Evolutionary conservation across 2,888 invertebrate genomes (phyloP).

Genomic region (Minunthozetes semirufus): DNA sequence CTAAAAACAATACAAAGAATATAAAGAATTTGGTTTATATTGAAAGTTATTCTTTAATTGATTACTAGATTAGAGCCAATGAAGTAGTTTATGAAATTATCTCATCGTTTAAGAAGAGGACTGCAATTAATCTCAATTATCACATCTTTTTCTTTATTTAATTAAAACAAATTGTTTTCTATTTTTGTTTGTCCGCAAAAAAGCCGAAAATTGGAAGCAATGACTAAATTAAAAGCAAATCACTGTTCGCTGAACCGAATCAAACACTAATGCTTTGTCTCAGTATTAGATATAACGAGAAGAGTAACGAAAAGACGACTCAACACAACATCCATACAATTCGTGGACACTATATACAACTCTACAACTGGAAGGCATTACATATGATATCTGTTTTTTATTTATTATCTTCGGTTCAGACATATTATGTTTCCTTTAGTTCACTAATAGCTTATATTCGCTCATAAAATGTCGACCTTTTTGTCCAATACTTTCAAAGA

Average conservation of each 20-base stretch:
- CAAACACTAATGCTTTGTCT: not conserved
- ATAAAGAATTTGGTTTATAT: not conserved
- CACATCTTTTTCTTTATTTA: not conserved
- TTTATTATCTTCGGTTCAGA: conserved; percentile 2
- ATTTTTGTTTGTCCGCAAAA: not conserved
- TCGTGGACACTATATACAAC: not conserved
- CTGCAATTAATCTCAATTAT: not conserved
- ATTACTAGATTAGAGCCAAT: not conserved
- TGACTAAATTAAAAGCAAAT: conserved; percentile 10
- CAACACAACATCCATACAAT: not conserved
- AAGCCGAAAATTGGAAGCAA: not conserved
- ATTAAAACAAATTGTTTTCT: not conserved
- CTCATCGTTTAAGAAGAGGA: not conserved
- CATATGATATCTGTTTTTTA: conserved; percentile 10
- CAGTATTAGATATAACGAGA: not conserved
- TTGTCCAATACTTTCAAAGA: not conserved
- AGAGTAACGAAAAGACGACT: not conserved
- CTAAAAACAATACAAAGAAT: conserved; percentile 68
- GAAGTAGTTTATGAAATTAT: not conserved
- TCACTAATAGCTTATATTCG: conserved; percentile 23
- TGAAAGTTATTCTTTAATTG: not conserved
- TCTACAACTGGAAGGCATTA: not conserved
- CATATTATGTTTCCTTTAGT: conserved; percentile 23
- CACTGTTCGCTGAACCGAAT: not conserved
- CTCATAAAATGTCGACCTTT: not conserved